A percentile compares a stretch with the other conserved stretches of the same genome.
Conservation (phyloP, 2,113 vertebrate genomes). For the Oenanthe oenanthe region DNA sequence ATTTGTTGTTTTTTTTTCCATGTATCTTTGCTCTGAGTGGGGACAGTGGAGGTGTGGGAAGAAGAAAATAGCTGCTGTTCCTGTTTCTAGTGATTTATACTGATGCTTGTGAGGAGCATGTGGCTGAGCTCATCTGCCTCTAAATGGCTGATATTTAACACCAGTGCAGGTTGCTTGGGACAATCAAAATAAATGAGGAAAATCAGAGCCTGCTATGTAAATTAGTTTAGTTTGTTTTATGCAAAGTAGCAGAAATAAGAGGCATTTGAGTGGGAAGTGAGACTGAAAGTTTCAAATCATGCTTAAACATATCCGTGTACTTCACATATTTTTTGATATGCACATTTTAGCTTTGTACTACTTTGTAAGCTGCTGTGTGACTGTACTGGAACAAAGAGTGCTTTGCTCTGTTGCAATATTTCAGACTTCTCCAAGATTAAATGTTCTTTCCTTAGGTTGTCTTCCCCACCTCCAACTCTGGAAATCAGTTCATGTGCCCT, state of each 20-base stretch:
- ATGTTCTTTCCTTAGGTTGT: not conserved
- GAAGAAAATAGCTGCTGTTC: not conserved
- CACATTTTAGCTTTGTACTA: not conserved
- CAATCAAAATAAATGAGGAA: not conserved
- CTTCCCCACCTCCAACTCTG: not conserved
- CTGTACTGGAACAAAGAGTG: not conserved
- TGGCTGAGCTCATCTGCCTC: not conserved
- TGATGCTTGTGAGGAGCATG: not conserved
- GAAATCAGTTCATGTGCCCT: not conserved
- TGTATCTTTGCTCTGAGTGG: not conserved
- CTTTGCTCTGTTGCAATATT: not conserved
- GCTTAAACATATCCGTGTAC: not conserved
- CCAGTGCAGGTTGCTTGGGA: not conserved
- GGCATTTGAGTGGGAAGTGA: not conserved
- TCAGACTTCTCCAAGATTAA: not conserved
- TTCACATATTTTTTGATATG: not conserved
- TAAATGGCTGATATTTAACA: not conserved
- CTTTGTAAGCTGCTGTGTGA: not conserved
- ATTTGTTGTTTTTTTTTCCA: fast-evolving
- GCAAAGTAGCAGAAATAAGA: not conserved
- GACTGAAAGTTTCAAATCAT: not conserved
- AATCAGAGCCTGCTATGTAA: not conserved
- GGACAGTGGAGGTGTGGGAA: not conserved
- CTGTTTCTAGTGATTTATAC: not conserved
- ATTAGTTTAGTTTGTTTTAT: not conserved